A percentile compares a stretch with the other conserved stretches of the same genome.
These are phyloP conservation scores for Phaethon lepturus DNA, from an alignment of 2,113 vertebrate genomes.

Conservation along the genomic window DNA sequence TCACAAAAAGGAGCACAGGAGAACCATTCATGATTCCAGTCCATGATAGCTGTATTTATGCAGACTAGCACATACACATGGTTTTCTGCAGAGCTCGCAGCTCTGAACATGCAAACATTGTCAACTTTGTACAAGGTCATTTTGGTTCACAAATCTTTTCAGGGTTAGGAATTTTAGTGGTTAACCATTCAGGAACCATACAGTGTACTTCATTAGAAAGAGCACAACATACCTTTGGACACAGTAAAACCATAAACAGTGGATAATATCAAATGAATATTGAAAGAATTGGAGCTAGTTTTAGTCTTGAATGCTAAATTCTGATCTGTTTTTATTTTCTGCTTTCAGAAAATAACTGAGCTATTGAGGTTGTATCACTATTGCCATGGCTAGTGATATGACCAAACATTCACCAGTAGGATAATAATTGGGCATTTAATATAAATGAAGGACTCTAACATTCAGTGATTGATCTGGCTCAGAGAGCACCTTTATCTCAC, in stretches of 20 bases:
- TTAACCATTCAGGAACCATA: rapidly evolving
- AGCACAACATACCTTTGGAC: background rate
- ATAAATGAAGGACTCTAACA: background rate
- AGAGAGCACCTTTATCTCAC: background rate
- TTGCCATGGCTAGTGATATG: background rate
- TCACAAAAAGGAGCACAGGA: background rate
- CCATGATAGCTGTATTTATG: background rate
- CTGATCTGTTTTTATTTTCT: background rate
- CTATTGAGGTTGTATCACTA: background rate
- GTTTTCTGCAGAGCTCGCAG: background rate
- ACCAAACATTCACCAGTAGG: background rate
- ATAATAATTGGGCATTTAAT: background rate
- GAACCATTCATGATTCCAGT: too few relatives aligned
- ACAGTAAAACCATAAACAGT: background rate
- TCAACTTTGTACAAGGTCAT: background rate
- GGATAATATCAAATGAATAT: background rate
- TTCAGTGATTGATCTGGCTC: background rate
- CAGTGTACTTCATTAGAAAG: background rate
- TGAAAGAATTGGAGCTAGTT: background rate
- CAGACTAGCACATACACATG: background rate
- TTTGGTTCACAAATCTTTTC: background rate
- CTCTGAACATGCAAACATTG: background rate
- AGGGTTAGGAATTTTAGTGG: background rate
- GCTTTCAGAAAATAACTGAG: background rate
- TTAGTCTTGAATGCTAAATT: background rate